phyloP scores from a whole-genome alignment of 1,140 invertebrate species.

The Hormaphis cornu region DNA sequence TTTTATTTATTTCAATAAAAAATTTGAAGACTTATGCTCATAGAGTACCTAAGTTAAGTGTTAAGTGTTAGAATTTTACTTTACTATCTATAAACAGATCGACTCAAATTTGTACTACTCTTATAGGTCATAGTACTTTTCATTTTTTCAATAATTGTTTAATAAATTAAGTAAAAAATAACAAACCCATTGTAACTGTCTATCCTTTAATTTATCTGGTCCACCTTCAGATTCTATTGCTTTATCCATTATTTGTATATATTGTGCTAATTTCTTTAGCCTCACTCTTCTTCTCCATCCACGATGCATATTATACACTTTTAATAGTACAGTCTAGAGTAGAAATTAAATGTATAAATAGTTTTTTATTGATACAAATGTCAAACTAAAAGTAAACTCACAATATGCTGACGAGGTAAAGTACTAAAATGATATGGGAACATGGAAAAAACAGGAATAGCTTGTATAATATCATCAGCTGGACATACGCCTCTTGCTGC shows the following conservation, averaged over 20 bases:
- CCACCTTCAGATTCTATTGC: conserved; percentile 11
- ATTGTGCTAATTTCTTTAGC: conserved; percentile 23
- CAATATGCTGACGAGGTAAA: conserved; percentile 23
- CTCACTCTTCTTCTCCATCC: conserved; percentile 21
- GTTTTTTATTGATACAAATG: background rate
- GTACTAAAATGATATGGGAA: conserved; percentile 23
- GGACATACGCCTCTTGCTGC: conserved; percentile 6
- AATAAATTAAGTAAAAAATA: background rate
- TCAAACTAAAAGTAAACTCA: background rate
- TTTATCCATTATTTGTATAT: conserved; percentile 20
- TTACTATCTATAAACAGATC: too few relatives aligned
- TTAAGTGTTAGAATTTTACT: too few relatives aligned
- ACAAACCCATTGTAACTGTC: conserved; percentile 22
- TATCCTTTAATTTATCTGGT: conserved; percentile 12
- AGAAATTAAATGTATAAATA: background rate
- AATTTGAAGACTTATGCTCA: too few relatives aligned
- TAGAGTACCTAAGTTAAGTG: too few relatives aligned
- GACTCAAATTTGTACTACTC: too few relatives aligned
- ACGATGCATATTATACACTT: conserved; percentile 21
- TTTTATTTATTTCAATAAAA: too few relatives aligned
- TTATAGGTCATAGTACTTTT: too few relatives aligned
- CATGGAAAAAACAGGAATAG: conserved; percentile 25
- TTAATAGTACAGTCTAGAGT: conserved; percentile 9
- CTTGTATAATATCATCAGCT: conserved; percentile 12
- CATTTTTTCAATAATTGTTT: too few relatives aligned